Conservation (phyloP, 1,140 invertebrate genomes). For the Berghia stephanieae region DNA sequence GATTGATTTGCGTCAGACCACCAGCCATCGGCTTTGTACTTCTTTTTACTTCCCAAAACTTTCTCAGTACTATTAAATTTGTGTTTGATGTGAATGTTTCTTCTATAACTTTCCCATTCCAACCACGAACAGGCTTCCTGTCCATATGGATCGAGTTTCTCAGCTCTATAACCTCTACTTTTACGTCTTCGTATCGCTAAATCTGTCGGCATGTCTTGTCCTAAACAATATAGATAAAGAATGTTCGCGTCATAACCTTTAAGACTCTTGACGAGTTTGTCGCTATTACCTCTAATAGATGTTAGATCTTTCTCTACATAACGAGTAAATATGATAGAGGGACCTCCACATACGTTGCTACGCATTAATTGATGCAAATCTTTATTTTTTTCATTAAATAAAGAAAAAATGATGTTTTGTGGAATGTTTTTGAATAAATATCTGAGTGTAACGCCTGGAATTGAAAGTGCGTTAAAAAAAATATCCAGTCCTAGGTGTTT, state of each 20-base stretch:
- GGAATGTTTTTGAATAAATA: conserved; percentile 34
- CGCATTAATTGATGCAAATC: conserved; percentile 35
- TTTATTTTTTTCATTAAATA: conserved; percentile 35
- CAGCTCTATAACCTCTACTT: conserved; percentile 22
- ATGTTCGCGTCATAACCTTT: conserved; percentile 40
- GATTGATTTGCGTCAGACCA: no score
- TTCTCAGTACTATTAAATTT: conserved; percentile 12
- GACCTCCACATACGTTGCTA: conserved; percentile 32
- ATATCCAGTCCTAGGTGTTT: conserved; percentile 35
- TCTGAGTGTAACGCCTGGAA: conserved; percentile 37
- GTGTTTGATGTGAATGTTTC: neutral
- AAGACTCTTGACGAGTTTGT: conserved; percentile 16
- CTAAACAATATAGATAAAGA: conserved; percentile 35
- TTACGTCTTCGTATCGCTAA: neutral
- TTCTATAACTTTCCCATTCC: neutral
- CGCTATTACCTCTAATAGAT: conserved; percentile 25
- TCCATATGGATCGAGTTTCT: conserved; percentile 23
- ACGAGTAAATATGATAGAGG: conserved; percentile 39
- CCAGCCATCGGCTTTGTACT: conserved; percentile 21
- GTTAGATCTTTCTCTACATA: conserved; percentile 37
- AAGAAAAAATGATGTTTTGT: conserved; percentile 23
- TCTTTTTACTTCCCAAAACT: neutral
- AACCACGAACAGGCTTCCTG: neutral
- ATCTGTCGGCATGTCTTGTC: conserved; percentile 37
- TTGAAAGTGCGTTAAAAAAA: conserved; percentile 36